Conservation (phyloP, 2,113 vertebrate genomes). For the Istiophorus platypterus region DNA sequence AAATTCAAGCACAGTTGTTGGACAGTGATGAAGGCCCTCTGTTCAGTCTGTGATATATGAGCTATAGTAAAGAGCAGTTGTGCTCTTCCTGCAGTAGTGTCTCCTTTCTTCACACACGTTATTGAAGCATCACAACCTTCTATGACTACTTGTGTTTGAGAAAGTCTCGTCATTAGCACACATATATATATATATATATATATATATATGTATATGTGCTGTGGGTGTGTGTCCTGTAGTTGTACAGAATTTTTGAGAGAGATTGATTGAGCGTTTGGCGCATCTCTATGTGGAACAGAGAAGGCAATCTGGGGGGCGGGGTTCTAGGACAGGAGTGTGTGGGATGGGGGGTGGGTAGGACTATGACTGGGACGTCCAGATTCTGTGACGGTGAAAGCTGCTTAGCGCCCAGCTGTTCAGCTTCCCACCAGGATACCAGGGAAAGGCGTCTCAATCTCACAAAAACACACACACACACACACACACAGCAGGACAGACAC, state of each 20-base stretch:
- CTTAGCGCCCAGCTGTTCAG: conserved; percentile 85
- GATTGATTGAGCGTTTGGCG: conserved; percentile 1
- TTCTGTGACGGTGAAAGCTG: conserved; percentile 81
- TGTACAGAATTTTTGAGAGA: background rate
- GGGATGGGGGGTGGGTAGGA: conserved; percentile 70
- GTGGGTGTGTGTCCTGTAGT: background rate
- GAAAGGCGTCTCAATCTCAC: conserved; percentile 58
- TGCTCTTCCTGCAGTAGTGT: conserved; percentile 12
- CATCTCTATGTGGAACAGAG: conserved; percentile 54
- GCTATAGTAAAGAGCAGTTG: conserved; percentile 6
- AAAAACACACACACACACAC: background rate
- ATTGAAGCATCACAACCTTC: conserved; percentile 25
- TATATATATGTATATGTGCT: background rate
- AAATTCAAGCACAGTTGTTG: conserved; percentile 42
- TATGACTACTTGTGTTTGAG: background rate
- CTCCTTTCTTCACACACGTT: conserved; percentile 11
- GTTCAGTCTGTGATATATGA: conserved; percentile 46
- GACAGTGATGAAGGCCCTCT: conserved; percentile 53
- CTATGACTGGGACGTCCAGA: conserved; percentile 64
- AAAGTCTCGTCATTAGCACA: background rate
- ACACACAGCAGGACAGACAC: conserved; percentile 3
- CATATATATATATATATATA: background rate
- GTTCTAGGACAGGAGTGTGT: conserved; percentile 32
- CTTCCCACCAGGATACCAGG: conserved; percentile 71
- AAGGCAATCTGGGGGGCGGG: conserved; percentile 25